A percentile compares a stretch with the other conserved stretches of the same genome.
Evolutionary conservation across 2,888 invertebrate genomes (phyloP).

Genomic region (Orthosia gothica): DNA sequence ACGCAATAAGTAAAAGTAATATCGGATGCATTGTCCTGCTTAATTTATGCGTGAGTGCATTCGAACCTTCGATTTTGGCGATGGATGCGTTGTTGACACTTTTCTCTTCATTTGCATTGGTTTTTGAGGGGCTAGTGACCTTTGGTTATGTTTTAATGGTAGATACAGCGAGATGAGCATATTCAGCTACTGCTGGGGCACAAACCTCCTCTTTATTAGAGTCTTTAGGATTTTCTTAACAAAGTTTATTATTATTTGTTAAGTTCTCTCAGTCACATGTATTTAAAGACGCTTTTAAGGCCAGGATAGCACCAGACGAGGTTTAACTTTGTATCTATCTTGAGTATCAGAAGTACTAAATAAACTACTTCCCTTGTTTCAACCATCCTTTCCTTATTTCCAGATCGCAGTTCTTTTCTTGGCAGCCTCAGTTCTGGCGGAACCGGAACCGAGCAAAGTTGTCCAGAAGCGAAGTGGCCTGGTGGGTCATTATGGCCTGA

Average conservation of each 20-base stretch:
- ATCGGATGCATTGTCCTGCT: constrained; percentile 63
- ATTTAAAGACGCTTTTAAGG: too few relatives aligned
- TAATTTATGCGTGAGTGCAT: constrained; percentile 56
- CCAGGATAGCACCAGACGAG: too few relatives aligned
- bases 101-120: constrained; percentile 66
- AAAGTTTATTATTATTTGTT: too few relatives aligned
- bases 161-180: neutral
- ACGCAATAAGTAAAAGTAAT: constrained; percentile 75
- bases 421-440: constrained; percentile 84
- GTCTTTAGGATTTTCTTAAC: too few relatives aligned
- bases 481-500: constrained; percentile 81
- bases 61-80: constrained; percentile 61
- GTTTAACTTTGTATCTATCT: too few relatives aligned
- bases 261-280: too few relatives aligned
- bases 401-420: constrained; percentile 83
- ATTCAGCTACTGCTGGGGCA: too few relatives aligned
- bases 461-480: constrained; percentile 87
- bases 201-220: too few relatives aligned
- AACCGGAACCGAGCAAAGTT: constrained; percentile 84
- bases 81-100: constrained; percentile 57
- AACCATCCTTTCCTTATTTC: constrained; percentile 56
- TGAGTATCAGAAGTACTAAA: too few relatives aligned
- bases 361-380: too few relatives aligned
- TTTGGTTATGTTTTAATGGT: constrained; percentile 9
- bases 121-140: constrained; percentile 33